Base-by-base conservation (phyloP, 2,888 invertebrate genomes). In the Melangyna quadrimaculata region DNA sequence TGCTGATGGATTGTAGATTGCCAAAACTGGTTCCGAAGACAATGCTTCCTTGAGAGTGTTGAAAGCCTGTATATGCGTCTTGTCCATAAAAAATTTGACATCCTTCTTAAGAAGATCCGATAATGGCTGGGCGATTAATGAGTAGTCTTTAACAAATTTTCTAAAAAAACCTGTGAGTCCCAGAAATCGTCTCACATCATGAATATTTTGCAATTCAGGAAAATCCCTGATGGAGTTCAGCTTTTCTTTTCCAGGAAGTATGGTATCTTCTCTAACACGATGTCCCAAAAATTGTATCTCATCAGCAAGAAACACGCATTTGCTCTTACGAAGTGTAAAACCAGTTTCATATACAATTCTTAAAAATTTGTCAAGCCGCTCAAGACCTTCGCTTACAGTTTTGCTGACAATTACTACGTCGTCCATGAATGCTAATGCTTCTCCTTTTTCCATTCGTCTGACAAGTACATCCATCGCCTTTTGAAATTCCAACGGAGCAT, bases 161-260 rank as follows among this genome's bases (percentile, higher is more conserved):
- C 87, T 72, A 32, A 87, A 88, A 40, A 83, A 88, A 24, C 79
- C 70, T 7, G 78, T 87, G 6, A 87, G 71, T 19, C 81, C 87
- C 8, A 88, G 40, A 71, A 87, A 84, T 48, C 78, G 40, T 40
- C 78, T 78, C 2, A 87, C 69, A 9, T 87, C 86, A 48, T 48
- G 48, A 14, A 48, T 22, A 48, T 48, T 48, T 22, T 10, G 9
- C 48, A 48, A 48, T 22, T 48, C 48, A 48, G 48, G 48, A 48
- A 48, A 48, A 19, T 48, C 48, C 12, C 6, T 48, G 3, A 48
- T 48, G 48, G 48, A 48, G 22, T 48, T 48, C 14, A 48, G 22
- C 12, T 48, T 48, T 48, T 3, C 48, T 5, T 48, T 3, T 19
- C 19, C 48, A 48, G 22, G 22, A 22, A 48, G 22, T 14, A 48